These are phyloP conservation scores for Falco rusticolus DNA, from an alignment of 2,797 vertebrate species.

Conservation along the genomic window DNA sequence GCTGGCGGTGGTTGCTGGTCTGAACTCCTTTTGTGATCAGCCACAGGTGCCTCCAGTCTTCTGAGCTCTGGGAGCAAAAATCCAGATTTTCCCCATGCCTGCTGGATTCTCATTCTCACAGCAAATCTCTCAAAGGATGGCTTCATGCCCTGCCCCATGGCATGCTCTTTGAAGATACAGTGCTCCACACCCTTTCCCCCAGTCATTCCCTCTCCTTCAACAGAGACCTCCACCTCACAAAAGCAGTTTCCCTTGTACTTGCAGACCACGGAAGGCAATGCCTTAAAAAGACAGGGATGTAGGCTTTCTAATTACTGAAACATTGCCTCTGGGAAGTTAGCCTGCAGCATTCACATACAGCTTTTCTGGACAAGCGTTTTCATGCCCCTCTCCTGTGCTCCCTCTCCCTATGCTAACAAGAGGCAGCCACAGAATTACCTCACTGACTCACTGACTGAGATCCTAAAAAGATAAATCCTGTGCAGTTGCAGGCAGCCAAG, in stretches of 20 bases:
- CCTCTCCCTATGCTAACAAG: not conserved
- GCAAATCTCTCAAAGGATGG: not conserved
- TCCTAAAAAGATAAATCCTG: not conserved
- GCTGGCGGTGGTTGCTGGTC: rapidly evolving
- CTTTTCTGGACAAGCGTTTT: constrained; percentile 18
- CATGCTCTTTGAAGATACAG: not conserved
- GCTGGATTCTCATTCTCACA: not conserved
- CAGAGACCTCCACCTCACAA: not conserved
- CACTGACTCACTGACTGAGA: not conserved
- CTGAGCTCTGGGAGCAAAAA: not conserved
- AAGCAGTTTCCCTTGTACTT: not conserved
- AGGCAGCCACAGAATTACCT: not conserved
- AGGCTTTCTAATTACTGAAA: not conserved
- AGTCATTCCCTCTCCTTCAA: not conserved
- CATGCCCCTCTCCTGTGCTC: not conserved
- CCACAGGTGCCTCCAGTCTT: not conserved
- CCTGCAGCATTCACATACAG: not conserved
- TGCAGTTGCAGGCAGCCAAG: not conserved
- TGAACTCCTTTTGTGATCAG: not conserved
- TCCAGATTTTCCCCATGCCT: not conserved
- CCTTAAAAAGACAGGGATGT: not conserved
- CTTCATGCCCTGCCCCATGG: constrained; percentile 4
- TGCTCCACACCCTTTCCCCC: not conserved
- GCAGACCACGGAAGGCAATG: not conserved
- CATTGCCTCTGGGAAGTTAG: not conserved